Conservation (phyloP, 2,113 vertebrate genomes). For the Ophiodon elongatus region DNA sequence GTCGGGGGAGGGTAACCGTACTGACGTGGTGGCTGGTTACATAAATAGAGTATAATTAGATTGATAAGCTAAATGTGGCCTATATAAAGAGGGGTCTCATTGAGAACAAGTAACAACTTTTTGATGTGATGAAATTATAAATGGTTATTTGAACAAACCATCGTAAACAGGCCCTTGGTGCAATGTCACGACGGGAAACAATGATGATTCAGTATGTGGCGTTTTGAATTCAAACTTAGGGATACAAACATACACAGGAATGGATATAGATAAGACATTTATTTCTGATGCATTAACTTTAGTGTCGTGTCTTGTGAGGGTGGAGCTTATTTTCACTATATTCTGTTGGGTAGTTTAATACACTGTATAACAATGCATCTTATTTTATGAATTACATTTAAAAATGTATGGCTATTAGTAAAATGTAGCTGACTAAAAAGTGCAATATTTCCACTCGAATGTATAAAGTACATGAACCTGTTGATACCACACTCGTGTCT, state of each 20-base stretch:
- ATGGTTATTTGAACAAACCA: neutral
- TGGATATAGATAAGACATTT: neutral
- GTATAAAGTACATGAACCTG: too few relatives aligned
- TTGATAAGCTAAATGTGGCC: neutral
- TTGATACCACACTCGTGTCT: neutral
- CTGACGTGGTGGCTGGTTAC: slow-evolving; percentile 42
- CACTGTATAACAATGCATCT: too few relatives aligned
- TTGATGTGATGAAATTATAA: slow-evolving; percentile 1
- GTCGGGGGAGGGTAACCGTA: neutral
- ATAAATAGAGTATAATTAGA: slow-evolving; percentile 6
- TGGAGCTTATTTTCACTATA: neutral
- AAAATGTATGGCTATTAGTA: too few relatives aligned
- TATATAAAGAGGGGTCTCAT: neutral
- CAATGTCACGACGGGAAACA: neutral
- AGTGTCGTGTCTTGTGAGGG: neutral
- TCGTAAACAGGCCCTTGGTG: neutral
- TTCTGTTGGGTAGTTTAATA: too few relatives aligned
- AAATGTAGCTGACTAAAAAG: too few relatives aligned
- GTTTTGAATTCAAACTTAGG: neutral
- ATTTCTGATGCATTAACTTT: neutral
- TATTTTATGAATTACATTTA: too few relatives aligned
- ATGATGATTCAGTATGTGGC: neutral
- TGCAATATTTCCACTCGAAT: too few relatives aligned
- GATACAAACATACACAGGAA: neutral
- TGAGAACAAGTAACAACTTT: neutral